Conservation (phyloP, 2,888 invertebrate species). For the Oscheius sp. region DNA sequence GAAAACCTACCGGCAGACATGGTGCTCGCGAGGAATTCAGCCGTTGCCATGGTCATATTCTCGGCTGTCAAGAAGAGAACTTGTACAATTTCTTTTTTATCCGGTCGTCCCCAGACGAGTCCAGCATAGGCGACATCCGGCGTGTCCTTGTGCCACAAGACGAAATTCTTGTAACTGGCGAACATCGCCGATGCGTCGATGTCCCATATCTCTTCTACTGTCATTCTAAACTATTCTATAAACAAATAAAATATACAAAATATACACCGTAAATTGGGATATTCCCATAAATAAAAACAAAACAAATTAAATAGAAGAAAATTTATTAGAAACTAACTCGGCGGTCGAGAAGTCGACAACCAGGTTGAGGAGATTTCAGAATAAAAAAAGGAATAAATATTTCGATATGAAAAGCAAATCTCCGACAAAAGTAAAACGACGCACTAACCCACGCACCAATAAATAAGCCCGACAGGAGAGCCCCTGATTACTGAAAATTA, state of each 20-base stretch:
- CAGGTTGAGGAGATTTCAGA: not conserved
- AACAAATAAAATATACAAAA: not conserved
- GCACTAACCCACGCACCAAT: too few relatives aligned
- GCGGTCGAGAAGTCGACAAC: too few relatives aligned
- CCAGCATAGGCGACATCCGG: slow-evolving; percentile 35
- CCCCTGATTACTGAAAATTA: not conserved
- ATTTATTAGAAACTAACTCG: not conserved
- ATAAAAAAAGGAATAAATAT: too few relatives aligned
- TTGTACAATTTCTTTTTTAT: slow-evolving; percentile 30
- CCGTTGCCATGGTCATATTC: slow-evolving; percentile 45
- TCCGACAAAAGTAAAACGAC: not conserved
- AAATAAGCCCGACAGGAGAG: not conserved
- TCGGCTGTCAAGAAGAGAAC: slow-evolving; percentile 50
- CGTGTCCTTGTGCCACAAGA: slow-evolving; percentile 34
- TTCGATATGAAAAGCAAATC: not conserved
- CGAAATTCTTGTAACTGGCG: slow-evolving; percentile 46
- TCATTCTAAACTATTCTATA: slow-evolving; percentile 4
- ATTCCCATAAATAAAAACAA: not conserved
- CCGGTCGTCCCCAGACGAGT: slow-evolving; percentile 40
- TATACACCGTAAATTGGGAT: not conserved
- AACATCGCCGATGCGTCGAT: slow-evolving; percentile 56
- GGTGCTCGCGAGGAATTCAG: slow-evolving; percentile 46
- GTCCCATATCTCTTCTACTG: slow-evolving; percentile 47
- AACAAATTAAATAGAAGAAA: not conserved
- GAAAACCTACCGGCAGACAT: slow-evolving; percentile 39